phyloP scores from a whole-genome alignment of 2,888 invertebrate genomes.

The Pyrrhia umbra region DNA sequence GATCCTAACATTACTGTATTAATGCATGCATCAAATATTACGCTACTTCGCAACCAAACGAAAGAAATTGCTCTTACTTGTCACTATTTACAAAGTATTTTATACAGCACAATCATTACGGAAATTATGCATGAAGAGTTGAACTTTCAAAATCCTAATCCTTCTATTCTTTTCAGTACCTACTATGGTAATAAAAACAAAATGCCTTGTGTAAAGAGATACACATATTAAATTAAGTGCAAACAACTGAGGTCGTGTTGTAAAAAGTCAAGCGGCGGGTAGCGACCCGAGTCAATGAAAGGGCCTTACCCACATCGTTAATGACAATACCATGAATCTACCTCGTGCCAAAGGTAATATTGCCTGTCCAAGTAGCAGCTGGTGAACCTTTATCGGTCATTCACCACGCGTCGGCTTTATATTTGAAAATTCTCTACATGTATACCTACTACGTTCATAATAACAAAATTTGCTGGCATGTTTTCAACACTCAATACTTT shows the following conservation, averaged over 20 bases:
- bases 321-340: constrained; percentile 50
- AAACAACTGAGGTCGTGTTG: constrained; percentile 51
- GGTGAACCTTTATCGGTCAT: constrained; percentile 80
- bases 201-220: constrained; percentile 38
- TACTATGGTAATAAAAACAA: constrained; percentile 51
- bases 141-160: constrained; percentile 1
- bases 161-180: not conserved
- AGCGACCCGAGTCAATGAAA: constrained; percentile 52
- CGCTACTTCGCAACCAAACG: not conserved
- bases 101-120: not conserved
- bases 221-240: constrained; percentile 51
- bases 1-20: constrained; percentile 11
- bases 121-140: constrained; percentile 17
- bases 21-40: constrained; percentile 19
- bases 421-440: constrained; percentile 70
- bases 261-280: constrained; percentile 46
- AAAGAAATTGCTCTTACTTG: not conserved
- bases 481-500: constrained; percentile 74
- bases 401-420: constrained; percentile 66
- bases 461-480: constrained; percentile 79
- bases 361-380: constrained; percentile 53
- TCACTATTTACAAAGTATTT: not conserved
- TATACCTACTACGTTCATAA: constrained; percentile 43
- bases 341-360: constrained; percentile 46
- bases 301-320: constrained; percentile 53